Base-by-base conservation (phyloP, 1,140 invertebrate genomes). In the roundworm (Caenorhabditis elegans) region DNA sequence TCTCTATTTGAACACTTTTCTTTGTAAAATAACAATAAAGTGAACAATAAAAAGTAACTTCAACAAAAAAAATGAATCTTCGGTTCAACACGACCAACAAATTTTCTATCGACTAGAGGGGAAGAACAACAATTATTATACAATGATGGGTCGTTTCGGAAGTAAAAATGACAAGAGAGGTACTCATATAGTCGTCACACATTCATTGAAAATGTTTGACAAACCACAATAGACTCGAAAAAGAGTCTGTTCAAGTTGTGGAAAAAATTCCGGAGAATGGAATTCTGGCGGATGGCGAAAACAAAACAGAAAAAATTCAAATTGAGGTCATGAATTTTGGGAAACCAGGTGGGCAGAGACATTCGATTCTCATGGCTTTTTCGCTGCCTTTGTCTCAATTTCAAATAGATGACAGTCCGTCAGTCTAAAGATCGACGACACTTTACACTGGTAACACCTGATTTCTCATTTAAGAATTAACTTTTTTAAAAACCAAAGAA, bases 191-290 rank as follows among this genome's bases (percentile, higher is more conserved):
- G 26, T 70, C 60, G 28, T 39, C 60, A 39, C 60, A 70, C 31
- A 39, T 70, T 70, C 60, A 70, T 8, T 70, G 11, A n/a, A 70
- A 70, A 70, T 39, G 60, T 70, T 70, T 39, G 31, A 60, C 53
- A 60, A 60, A 8, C 53, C 53, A 34, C 26, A 43, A 36, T 43
- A 39, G n/a, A 53, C 49, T 22, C 24, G 22, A 53, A 53, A 15
- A 60, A 34, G 5, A 24, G 11, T 22, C 3, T 22, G 26, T 34
- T 10, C 8, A 28, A n/a, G 10, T 70, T 10, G 26, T 28, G 24
- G 17, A 19, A 43, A n/a, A 26, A 39, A 70, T 70, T 70, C 26
- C 53, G 4, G 15, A n/a, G 28, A 60, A 31, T 17, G 53, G 17
- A 60, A 60, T 60, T 17, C 19, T 53, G 19, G 26, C 19, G 31